Evolutionary conservation across 2,797 vertebrate genomes (phyloP).

Genomic region (Choloepus didactylus): DNA sequence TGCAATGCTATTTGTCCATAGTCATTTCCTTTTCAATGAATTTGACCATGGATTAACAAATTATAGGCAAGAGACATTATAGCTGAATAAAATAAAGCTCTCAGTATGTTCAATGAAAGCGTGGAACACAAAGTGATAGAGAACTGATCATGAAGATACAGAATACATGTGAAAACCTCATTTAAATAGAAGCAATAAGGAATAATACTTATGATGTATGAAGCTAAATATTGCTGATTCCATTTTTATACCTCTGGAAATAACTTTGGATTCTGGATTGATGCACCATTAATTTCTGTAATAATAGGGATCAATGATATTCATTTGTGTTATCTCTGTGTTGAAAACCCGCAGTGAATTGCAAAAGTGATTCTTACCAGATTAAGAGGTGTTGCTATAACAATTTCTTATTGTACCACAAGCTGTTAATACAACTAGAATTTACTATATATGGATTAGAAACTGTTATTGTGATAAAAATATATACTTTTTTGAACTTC

Average conservation of each 20-base stretch:
- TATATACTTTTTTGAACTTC: background rate
- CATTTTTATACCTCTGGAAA: background rate
- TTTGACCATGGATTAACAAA: conserved; percentile 40
- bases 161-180: background rate
- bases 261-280: background rate
- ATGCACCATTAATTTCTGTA: conserved; percentile 57
- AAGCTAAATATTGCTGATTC: background rate
- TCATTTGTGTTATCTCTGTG: conserved; percentile 31
- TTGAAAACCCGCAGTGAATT: conserved; percentile 71
- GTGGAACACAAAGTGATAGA: background rate
- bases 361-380: conserved; percentile 44
- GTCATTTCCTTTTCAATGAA: background rate
- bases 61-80: background rate
- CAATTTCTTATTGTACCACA: conserved; percentile 72
- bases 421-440: conserved; percentile 70
- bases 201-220: background rate
- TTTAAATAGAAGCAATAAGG: background rate
- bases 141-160: background rate
- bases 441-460: conserved; percentile 5
- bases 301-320: conserved; percentile 66
- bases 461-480: conserved; percentile 17
- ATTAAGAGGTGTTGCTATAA: conserved; percentile 80
- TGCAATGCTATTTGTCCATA: background rate
- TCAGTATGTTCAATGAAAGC: background rate
- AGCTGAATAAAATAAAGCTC: background rate